Conservation (phyloP, 2,797 vertebrate genomes). For the Pagetopsis macropterus region DNA sequence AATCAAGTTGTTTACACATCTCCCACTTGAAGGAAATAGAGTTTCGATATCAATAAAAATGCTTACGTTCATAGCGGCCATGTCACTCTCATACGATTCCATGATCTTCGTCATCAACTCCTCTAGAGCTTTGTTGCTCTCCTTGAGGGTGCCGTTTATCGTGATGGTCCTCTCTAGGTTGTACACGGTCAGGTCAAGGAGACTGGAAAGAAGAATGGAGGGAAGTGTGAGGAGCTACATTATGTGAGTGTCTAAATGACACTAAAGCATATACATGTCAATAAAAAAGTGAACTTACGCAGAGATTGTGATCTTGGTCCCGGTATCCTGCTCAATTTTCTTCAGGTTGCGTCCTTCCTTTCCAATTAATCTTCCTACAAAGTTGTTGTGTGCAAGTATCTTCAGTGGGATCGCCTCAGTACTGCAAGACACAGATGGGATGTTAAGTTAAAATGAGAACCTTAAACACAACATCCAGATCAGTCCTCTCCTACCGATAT, state of each 20-base stretch:
- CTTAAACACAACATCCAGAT: background rate
- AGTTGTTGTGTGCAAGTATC: slow-evolving; percentile 98
- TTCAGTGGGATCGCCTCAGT: slow-evolving; percentile 98
- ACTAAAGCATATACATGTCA: background rate
- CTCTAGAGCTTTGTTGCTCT: slow-evolving; percentile 91
- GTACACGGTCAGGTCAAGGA: slow-evolving; percentile 96
- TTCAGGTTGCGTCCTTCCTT: slow-evolving; percentile 99
- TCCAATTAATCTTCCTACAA: slow-evolving; percentile 96
- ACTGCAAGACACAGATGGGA: slow-evolving; percentile 76
- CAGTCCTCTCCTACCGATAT: background rate
- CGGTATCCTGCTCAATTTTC: slow-evolving; percentile 98
- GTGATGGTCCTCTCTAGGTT: slow-evolving; percentile 98
- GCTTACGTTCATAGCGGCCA: slow-evolving; percentile 98
- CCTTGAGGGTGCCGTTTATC: slow-evolving; percentile 91
- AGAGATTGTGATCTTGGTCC: slow-evolving; percentile 98
- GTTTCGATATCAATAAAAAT: background rate
- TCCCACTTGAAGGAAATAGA: background rate
- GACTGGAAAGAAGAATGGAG: slow-evolving; percentile 72
- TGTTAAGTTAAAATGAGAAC: background rate
- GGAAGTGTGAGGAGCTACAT: background rate
- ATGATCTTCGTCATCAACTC: slow-evolving; percentile 99
- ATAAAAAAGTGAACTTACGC: slow-evolving; percentile 84
- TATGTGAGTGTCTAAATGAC: background rate
- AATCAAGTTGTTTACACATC: background rate
- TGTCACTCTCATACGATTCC: slow-evolving; percentile 97